These are phyloP conservation scores for Cinara cedri DNA, from an alignment of 2,888 invertebrate species.

Conservation along the genomic window DNA sequence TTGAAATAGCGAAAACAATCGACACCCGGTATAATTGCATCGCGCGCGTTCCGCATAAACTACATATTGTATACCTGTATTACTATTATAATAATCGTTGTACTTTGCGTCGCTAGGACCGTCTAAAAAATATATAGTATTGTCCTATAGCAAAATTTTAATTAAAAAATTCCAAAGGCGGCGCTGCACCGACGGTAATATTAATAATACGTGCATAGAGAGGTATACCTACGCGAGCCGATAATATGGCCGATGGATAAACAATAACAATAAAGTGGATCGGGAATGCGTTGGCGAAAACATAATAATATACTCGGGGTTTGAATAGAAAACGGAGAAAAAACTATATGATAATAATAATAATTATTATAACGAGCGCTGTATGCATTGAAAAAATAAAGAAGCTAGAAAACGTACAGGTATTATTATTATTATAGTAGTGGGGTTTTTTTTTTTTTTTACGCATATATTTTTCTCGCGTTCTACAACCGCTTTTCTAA, in stretches of 20 bases:
- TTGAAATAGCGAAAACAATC: conserved; percentile 35
- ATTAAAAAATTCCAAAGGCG: conserved; percentile 55
- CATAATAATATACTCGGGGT: not conserved
- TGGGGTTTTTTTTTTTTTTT: conserved; percentile 6
- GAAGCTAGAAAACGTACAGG: not conserved
- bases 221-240: not conserved
- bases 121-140: conserved; percentile 7
- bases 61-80: no score
- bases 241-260: conserved; percentile 32
- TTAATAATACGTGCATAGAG: not conserved
- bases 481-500: not conserved
- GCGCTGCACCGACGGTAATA: not conserved
- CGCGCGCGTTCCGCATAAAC: conserved; percentile 6
- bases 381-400: not conserved
- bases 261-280: conserved; percentile 54
- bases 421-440: not conserved
- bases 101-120: conserved; percentile 28
- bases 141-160: conserved; percentile 35
- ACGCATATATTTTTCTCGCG: not conserved
- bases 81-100: not conserved
- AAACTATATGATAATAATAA: no score
- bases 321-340: conserved; percentile 42
- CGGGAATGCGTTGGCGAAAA: conserved; percentile 52
- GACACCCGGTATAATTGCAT: conserved; percentile 1
- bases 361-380: not conserved